Evolutionary conservation across 1,140 invertebrate species (phyloP).

Genomic region (Capitella teleta): DNA sequence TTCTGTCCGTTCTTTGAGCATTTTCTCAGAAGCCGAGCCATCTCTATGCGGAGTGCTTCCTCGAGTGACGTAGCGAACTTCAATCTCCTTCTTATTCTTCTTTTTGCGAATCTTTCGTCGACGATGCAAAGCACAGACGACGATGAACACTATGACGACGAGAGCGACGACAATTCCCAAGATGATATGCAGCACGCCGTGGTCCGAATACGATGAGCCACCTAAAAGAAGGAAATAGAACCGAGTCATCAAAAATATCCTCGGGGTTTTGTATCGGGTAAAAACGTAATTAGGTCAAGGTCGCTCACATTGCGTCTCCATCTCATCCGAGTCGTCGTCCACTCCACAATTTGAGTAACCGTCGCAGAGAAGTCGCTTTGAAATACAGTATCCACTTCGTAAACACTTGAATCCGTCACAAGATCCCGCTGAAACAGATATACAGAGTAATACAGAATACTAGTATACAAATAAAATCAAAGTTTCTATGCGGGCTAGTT

Average conservation of each 20-base stretch:
- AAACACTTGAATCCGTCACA: conserved; percentile 53
- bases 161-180: background rate
- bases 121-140: conserved; percentile 5
- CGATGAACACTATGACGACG: conserved; percentile 6
- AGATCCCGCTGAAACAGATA: conserved; percentile 2
- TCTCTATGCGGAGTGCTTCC: background rate
- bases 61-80: conserved; percentile 6
- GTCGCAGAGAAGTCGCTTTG: conserved; percentile 64
- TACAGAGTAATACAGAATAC: too few species aligned
- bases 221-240: too few species aligned
- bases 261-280: too few species aligned
- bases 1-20: conserved; percentile 11
- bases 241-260: too few species aligned
- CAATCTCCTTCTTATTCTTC: conserved; percentile 6
- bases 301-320: too few species aligned
- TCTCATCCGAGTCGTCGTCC: conserved; percentile 13
- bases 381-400: conserved; percentile 63
- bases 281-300: too few species aligned
- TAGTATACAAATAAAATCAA: too few species aligned
- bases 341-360: conserved; percentile 64
- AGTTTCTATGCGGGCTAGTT: too few species aligned
- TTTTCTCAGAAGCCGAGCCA: background rate
- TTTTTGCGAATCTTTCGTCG: conserved; percentile 5
- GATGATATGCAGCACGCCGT: conserved; percentile 7
- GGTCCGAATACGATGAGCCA: background rate